These are phyloP conservation scores for Pogonomyrmex californicus DNA, from an alignment of 1,140 invertebrate species.

Conservation along the genomic window DNA sequence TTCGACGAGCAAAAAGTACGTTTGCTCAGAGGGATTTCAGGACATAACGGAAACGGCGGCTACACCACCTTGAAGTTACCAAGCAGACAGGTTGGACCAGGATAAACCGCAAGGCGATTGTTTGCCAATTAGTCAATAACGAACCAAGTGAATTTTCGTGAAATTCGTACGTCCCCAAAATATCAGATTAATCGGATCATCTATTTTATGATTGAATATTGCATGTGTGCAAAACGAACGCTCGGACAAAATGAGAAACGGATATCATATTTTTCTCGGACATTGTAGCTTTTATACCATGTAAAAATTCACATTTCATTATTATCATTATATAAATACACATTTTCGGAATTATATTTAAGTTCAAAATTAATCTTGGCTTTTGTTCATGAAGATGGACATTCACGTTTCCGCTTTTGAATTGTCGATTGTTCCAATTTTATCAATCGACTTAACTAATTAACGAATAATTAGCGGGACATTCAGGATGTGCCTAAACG, in stretches of 20 bases:
- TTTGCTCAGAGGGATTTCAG: slow-evolving; percentile 26
- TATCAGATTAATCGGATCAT: not conserved
- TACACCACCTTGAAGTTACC: not conserved
- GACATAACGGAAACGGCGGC: slow-evolving; percentile 18
- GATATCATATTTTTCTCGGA: not conserved
- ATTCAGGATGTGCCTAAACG: slow-evolving; percentile 32
- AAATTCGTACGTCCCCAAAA: not conserved
- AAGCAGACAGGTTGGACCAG: slow-evolving; percentile 1
- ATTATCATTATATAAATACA: not conserved
- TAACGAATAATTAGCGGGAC: slow-evolving; percentile 5
- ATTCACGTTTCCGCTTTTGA: not conserved
- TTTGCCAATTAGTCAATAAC: slow-evolving; percentile 15
- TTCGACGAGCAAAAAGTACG: slow-evolving; percentile 27
- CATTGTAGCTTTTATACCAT: not conserved
- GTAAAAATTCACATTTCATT: not conserved
- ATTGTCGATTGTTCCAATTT: slow-evolving; percentile 13
- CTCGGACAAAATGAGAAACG: not conserved
- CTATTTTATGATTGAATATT: not conserved
- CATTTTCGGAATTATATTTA: not conserved
- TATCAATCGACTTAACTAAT: slow-evolving; percentile 46
- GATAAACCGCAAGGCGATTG: slow-evolving; percentile 12
- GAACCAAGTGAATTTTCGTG: not conserved
- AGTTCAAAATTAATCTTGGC: not conserved
- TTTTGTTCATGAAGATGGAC: not conserved
- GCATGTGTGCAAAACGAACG: not conserved